Evolutionary conservation across 2,888 invertebrate genomes (phyloP), one percentile per base, ranked within the genome.

Genomic region (Parochlus steinenii): DNA sequence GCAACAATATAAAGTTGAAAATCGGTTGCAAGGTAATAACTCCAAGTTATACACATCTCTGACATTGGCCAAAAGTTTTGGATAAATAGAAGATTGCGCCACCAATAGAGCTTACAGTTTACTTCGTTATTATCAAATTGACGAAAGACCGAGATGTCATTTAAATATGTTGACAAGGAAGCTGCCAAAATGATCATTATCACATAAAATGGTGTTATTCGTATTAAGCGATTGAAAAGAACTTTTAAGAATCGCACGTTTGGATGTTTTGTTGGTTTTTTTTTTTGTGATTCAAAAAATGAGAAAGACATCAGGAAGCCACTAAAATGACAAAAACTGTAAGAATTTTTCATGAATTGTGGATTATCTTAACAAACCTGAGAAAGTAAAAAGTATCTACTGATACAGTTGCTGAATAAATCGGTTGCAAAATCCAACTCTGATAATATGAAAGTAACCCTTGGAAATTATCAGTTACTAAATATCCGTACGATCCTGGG

Each of bases 301-400:
- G 34, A 32, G 24, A 42, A 45, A 3, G 45, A 40, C 6, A 44
- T 14, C 4, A 45, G 26, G 16, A 42, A 31, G 3, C 40, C 45
- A 30, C 44, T 44, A 6, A 5, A 11, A 11, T 10, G 11, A 33
- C 28, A 36, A 39, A 28, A 17, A 16, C n/a, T 14, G 7, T 17
- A 6, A 12, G 16, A 19, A 8, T 2, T 11, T 16, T 14, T 8
- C 15, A 15, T n/a, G n/a, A n/a, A n/a, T n/a, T n/a, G n/a, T n/a
- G n/a, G n/a, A n/a, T n/a, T n/a, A n/a, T n/a, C n/a, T n/a, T n/a
- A n/a, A n/a, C 33, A 43, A 44, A 54, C 55, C 55, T 58, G 8
- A 63, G 40, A 41, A 62, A 61, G 42, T 64, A 58, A 43, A 53
- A 65, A 0, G 62, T 61, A 41, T 65, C 65, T 14, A 65, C 63